Evolutionary conservation across 2,797 vertebrate genomes (phyloP).

Genomic region (Percopsis omiscomaycus): DNA sequence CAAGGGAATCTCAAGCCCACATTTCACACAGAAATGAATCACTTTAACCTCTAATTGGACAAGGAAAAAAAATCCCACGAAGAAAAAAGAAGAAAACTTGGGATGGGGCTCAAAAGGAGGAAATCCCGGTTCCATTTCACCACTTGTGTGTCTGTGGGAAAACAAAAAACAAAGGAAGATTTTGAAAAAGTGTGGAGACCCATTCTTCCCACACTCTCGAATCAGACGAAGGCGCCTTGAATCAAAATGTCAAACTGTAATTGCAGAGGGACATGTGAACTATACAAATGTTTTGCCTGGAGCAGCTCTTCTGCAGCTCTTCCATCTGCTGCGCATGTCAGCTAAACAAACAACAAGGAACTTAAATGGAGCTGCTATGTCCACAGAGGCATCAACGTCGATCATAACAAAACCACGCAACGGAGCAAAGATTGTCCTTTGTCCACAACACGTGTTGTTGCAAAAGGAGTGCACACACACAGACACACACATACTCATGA

Average conservation of each 20-base stretch:
- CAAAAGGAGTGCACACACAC: not conserved
- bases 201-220: not conserved
- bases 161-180: slow-evolving; percentile 9
- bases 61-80: not conserved
- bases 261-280: not conserved
- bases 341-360: slow-evolving; percentile 25
- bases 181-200: not conserved
- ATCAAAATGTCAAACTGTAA: slow-evolving; percentile 16
- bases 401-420: slow-evolving; percentile 50
- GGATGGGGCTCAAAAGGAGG: no score
- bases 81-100: not conserved
- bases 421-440: slow-evolving; percentile 17
- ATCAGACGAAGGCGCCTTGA: slow-evolving; percentile 12
- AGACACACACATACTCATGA: slow-evolving; percentile 9
- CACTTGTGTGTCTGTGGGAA: no score
- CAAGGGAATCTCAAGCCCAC: no score
- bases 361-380: slow-evolving; percentile 18
- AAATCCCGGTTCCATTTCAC: no score
- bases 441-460: slow-evolving; percentile 10
- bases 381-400: slow-evolving; percentile 37
- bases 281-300: slow-evolving; percentile 1
- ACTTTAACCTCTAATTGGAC: no score
- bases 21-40: no score
- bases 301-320: slow-evolving; percentile 14
- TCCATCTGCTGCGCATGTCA: slow-evolving; percentile 18